phyloP scores from a whole-genome alignment of 2,888 invertebrate genomes.

The Beris chalybata region DNA sequence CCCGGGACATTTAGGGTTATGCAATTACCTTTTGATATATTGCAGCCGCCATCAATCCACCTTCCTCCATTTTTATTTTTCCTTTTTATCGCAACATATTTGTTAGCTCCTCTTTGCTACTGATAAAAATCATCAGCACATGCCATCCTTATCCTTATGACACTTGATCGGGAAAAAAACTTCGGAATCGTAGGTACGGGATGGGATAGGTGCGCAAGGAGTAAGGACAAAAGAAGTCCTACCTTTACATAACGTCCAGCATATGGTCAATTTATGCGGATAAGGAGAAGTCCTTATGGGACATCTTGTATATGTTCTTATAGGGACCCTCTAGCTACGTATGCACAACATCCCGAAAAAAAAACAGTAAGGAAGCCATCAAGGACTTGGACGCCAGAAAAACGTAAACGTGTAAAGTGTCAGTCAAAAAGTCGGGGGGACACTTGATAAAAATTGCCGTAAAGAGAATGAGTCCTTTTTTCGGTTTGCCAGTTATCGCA shows the following conservation, averaged over 20 bases:
- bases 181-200: background rate
- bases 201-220: slow-evolving; percentile 4
- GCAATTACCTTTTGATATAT: slow-evolving; percentile 30
- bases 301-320: slow-evolving; percentile 12
- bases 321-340: slow-evolving; percentile 7
- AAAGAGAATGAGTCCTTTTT: slow-evolving; percentile 4
- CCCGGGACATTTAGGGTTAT: slow-evolving; percentile 29
- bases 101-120: slow-evolving; percentile 13
- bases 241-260: slow-evolving; percentile 36
- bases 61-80: slow-evolving; percentile 1
- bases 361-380: slow-evolving; percentile 27
- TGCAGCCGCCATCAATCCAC: slow-evolving; percentile 30
- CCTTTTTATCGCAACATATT: slow-evolving; percentile 16
- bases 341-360: slow-evolving; percentile 18
- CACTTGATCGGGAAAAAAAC: slow-evolving; percentile 28
- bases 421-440: slow-evolving; percentile 17
- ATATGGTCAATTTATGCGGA: slow-evolving; percentile 38
- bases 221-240: slow-evolving; percentile 10
- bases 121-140: slow-evolving; percentile 31
- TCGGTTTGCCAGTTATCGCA: slow-evolving; percentile 8
- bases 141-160: slow-evolving; percentile 30
- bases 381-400: slow-evolving; percentile 14
- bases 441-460: slow-evolving; percentile 29
- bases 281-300: slow-evolving; percentile 28
- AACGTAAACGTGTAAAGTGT: slow-evolving; percentile 28